Conservation (phyloP, 2,888 invertebrate species). For the Pimpla rufipes region DNA sequence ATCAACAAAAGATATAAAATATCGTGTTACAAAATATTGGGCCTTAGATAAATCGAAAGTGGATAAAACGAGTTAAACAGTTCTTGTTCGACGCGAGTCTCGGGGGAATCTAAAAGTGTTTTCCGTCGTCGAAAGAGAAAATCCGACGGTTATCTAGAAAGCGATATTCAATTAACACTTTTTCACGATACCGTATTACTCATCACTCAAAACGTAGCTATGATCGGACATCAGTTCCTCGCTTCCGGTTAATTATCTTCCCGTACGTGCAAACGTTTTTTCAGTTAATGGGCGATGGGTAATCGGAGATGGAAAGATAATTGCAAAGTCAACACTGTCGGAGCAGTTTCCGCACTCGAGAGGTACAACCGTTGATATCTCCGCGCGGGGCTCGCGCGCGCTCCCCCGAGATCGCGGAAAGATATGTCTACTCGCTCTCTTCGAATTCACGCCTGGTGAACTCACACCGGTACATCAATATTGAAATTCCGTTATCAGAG, state of each 20-base stretch:
- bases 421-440: constrained; percentile 29
- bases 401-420: constrained; percentile 1
- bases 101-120: too few species aligned
- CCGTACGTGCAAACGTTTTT: constrained; percentile 60
- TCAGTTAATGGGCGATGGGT: constrained; percentile 51
- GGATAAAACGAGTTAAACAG: too few species aligned
- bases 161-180: constrained; percentile 37
- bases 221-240: neutral
- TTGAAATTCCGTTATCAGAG: constrained; percentile 69
- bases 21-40: too few species aligned
- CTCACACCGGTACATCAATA: constrained; percentile 65
- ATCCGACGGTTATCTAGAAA: neutral
- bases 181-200: constrained; percentile 37
- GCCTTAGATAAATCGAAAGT: too few species aligned
- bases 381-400: neutral
- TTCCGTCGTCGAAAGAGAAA: neutral
- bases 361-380: constrained; percentile 19
- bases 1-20: too few species aligned
- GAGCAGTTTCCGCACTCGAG: constrained; percentile 47
- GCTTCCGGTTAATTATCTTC: constrained; percentile 63
- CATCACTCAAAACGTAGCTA: constrained; percentile 20
- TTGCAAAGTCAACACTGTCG: constrained; percentile 63
- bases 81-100: too few species aligned
- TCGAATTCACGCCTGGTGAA: constrained; percentile 60
- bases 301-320: constrained; percentile 64